Conservation (phyloP, 2,113 vertebrate species). For the Corvus hawaiiensis region DNA sequence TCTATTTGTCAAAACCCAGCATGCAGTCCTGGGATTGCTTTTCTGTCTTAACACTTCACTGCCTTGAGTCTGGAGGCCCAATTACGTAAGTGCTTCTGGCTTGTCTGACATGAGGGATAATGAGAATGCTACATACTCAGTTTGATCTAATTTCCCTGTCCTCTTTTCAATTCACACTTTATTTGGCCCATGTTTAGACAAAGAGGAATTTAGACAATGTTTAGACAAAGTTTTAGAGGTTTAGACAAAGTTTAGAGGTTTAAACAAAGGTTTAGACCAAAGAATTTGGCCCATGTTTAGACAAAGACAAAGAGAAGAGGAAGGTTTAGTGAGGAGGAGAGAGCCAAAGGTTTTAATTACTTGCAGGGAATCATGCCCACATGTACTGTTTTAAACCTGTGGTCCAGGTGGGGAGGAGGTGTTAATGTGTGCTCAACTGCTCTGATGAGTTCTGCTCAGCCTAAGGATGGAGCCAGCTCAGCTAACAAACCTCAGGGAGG, state of each 20-base stretch:
- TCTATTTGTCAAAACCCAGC: constrained; percentile 50
- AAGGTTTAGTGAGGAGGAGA: neutral
- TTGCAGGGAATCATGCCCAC: neutral
- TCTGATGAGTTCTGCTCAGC: neutral
- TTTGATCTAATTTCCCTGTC: constrained; percentile 58
- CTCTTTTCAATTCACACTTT: constrained; percentile 41
- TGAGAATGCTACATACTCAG: constrained; percentile 1
- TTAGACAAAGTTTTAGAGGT: too few relatives aligned
- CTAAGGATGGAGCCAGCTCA: neutral
- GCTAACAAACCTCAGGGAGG: neutral
- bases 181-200: constrained; percentile 19
- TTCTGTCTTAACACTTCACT: constrained; percentile 57
- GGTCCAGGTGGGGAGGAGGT: neutral
- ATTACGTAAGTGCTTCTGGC: constrained; percentile 56
- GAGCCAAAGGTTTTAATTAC: neutral
- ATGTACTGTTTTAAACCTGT: neutral
- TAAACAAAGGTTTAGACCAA: too few relatives aligned
- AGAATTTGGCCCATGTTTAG: constrained; percentile 15
- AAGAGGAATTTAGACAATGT: too few relatives aligned
- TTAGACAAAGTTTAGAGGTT: too few relatives aligned
- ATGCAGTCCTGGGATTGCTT: constrained; percentile 31
- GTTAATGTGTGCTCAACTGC: neutral
- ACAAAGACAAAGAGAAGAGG: constrained; percentile 5
- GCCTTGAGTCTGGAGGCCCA: constrained; percentile 51
- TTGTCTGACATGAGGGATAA: constrained; percentile 45